phyloP scores from a whole-genome alignment of 2,113 vertebrate genomes.

The Cyphotilapia sp. region DNA sequence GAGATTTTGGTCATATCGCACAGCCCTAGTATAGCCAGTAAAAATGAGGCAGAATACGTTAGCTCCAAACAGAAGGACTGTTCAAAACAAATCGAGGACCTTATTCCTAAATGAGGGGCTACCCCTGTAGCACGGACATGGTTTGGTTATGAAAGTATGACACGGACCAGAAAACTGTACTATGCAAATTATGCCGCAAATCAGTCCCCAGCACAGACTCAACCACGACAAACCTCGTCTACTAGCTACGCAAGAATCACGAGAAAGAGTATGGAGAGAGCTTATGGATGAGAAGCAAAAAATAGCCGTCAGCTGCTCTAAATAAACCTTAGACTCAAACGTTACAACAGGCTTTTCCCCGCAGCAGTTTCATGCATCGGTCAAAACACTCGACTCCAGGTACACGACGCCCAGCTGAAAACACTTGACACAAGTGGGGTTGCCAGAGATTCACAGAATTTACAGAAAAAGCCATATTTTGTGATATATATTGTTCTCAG shows the following conservation, averaged over 20 bases:
- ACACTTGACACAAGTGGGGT: background rate
- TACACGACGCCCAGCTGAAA: fast-evolving
- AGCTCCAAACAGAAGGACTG: background rate
- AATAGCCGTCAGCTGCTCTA: background rate
- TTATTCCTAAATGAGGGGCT: background rate
- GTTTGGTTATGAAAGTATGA: background rate
- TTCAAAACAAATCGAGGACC: background rate
- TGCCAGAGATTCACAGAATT: background rate
- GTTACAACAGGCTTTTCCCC: background rate
- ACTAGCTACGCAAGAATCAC: background rate
- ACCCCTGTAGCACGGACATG: background rate
- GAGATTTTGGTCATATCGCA: background rate
- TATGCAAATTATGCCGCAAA: background rate
- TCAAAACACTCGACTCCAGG: fast-evolving
- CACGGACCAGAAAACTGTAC: background rate
- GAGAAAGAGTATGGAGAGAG: background rate
- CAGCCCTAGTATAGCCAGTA: background rate
- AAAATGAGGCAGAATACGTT: background rate
- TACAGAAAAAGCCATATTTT: background rate
- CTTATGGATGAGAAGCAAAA: background rate
- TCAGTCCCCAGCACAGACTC: background rate
- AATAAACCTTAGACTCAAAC: background rate
- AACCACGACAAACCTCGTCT: background rate
- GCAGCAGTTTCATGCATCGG: background rate
- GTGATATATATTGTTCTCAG: background rate